These are phyloP conservation scores for Copidosoma floridanum DNA, from an alignment of 1,140 invertebrate species.

Conservation along the genomic window DNA sequence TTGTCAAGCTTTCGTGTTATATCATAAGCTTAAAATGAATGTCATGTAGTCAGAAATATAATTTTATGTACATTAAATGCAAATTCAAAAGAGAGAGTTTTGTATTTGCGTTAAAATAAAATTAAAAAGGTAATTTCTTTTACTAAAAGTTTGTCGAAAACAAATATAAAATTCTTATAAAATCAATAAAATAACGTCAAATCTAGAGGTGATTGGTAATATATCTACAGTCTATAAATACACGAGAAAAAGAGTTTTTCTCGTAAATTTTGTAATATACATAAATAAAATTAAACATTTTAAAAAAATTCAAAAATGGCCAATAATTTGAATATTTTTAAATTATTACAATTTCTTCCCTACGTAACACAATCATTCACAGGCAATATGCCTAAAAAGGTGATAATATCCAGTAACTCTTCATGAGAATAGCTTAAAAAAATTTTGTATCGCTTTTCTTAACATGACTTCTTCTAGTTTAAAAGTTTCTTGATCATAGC, in stretches of 20 bases:
- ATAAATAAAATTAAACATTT: constrained; percentile 8
- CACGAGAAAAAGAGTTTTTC: not conserved
- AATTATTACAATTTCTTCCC: no score
- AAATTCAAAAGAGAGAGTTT: constrained; percentile 6
- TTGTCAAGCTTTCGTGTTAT: no score
- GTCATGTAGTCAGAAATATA: constrained; percentile 23
- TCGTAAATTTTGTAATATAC: constrained; percentile 1
- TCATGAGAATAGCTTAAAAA: no score
- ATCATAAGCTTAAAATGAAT: constrained; percentile 13
- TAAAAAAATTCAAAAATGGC: not conserved
- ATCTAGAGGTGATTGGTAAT: constrained; percentile 14
- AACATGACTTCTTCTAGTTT: no score
- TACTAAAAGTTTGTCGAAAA: constrained; percentile 17
- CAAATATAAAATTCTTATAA: no score
- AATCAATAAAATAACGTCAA: constrained; percentile 11
- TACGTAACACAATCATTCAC: no score
- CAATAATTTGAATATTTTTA: no score
- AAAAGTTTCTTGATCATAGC: no score
- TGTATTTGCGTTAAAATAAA: not conserved
- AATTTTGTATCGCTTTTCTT: no score
- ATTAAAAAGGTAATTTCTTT: not conserved
- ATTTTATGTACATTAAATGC: constrained; percentile 11
- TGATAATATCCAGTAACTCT: no score
- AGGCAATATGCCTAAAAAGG: no score
- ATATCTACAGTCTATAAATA: not conserved